Percentiles rank a stretch among this genome's conserved stretches.
Conservation (phyloP, 2,113 vertebrate species). For the Phalacrocorax aristotelis region DNA sequence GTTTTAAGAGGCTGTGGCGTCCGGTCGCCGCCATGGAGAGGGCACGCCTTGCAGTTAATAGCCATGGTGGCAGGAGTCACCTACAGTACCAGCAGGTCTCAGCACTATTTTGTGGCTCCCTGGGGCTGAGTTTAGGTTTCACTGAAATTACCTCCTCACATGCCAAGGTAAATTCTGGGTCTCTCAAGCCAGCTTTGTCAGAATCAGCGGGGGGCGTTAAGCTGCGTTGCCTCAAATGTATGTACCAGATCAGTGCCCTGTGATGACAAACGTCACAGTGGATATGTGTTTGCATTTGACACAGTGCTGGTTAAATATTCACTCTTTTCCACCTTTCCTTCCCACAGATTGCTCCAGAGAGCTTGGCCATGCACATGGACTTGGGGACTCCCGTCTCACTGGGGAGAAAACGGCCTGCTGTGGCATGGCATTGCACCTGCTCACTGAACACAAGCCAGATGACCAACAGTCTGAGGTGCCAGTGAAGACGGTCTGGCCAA, state of each 20-base stretch:
- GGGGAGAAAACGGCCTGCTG: background rate
- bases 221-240: background rate
- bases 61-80: background rate
- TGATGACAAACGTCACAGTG: background rate
- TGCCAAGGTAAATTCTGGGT: slow-evolving; percentile 3
- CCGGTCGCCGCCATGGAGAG: background rate
- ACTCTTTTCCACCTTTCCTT: background rate
- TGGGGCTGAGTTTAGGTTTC: background rate
- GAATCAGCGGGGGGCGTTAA: background rate
- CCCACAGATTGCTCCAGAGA: background rate
- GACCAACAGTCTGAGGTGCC: background rate
- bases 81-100: slow-evolving; percentile 27
- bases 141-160: slow-evolving; percentile 5
- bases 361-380: background rate
- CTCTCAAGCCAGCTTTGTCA: background rate
- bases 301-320: slow-evolving; percentile 28
- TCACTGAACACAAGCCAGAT: background rate
- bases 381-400: background rate
- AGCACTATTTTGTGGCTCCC: background rate
- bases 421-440: background rate
- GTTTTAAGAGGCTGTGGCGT: slow-evolving; percentile 56
- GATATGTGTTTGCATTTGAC: slow-evolving; percentile 16
- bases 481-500: background rate
- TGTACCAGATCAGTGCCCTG: background rate
- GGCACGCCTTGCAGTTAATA: slow-evolving; percentile 45